phyloP scores from a whole-genome alignment of 1,140 invertebrate genomes.

The Mactra quadrangularis region DNA sequence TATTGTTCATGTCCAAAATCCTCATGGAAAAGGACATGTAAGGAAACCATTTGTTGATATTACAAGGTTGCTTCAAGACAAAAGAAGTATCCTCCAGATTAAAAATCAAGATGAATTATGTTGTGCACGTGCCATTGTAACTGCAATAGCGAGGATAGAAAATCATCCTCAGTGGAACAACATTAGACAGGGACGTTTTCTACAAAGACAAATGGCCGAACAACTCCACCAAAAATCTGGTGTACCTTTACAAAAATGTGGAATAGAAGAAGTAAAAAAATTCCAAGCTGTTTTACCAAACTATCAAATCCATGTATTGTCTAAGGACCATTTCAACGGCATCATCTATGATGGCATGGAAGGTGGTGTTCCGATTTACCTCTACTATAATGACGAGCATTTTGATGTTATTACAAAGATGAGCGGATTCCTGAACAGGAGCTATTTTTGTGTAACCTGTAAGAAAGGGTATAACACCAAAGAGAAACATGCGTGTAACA shows the following conservation, averaged over 20 bases:
- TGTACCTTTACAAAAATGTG: slow-evolving; percentile 1
- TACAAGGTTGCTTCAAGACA: not conserved
- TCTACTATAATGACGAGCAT: slow-evolving; percentile 29
- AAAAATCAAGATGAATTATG: slow-evolving; percentile 23
- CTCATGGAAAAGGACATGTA: not conserved
- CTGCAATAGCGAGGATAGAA: slow-evolving; percentile 14
- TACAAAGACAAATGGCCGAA: slow-evolving; percentile 17
- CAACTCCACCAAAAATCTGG: slow-evolving; percentile 10
- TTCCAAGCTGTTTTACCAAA: slow-evolving; percentile 1
- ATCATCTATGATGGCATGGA: slow-evolving; percentile 13
- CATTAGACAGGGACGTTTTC: not conserved
- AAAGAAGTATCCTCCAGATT: slow-evolving; percentile 15
- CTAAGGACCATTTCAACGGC: slow-evolving; percentile 32
- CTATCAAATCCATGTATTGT: slow-evolving; percentile 1
- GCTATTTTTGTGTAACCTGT: slow-evolving; percentile 26
- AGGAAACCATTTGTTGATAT: slow-evolving; percentile 18
- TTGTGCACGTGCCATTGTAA: slow-evolving; percentile 33
- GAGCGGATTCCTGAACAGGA: slow-evolving; percentile 6
- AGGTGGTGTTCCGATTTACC: slow-evolving; percentile 6
- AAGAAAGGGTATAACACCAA: slow-evolving; percentile 40
- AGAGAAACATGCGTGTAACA: slow-evolving; percentile 30
- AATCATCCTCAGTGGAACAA: slow-evolving; percentile 28
- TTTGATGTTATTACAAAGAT: slow-evolving; percentile 32
- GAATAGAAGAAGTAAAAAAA: slow-evolving; percentile 27
- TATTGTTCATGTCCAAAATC: slow-evolving; percentile 15